Conservation (phyloP, 2,113 vertebrate species). For the Numenius arquata region DNA sequence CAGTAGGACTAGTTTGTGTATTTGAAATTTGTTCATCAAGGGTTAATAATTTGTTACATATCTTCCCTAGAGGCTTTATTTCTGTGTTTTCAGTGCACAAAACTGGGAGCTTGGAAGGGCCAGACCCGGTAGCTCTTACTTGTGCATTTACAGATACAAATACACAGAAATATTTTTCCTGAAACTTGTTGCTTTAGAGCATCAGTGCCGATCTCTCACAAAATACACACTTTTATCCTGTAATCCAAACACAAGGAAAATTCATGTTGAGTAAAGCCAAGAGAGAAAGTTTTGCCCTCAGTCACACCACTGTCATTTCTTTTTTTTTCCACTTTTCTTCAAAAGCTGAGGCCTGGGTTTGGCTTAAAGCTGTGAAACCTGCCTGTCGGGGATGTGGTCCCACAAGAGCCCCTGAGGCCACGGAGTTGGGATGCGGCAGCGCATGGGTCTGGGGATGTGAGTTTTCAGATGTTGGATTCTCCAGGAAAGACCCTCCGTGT, state of each 20-base stretch:
- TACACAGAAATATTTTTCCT: not conserved
- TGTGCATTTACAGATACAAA: not conserved
- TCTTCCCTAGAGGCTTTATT: not conserved
- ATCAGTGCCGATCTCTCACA: not conserved
- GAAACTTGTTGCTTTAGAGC: not conserved
- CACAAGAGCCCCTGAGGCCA: not conserved
- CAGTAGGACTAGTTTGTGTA: not conserved
- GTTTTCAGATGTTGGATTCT: accelerated
- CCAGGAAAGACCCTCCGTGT: not conserved
- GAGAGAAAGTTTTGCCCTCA: not conserved
- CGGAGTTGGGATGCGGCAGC: not conserved
- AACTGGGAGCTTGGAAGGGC: not conserved
- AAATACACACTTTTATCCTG: not conserved
- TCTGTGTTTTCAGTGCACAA: not conserved
- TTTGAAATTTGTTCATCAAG: not conserved
- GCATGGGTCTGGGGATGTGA: not conserved
- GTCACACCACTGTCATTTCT: not conserved
- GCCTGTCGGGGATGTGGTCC: not conserved
- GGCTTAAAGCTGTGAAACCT: not conserved
- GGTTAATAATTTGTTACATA: not conserved
- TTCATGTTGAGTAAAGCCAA: not conserved
- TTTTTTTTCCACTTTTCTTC: not conserved
- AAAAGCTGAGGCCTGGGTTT: not conserved
- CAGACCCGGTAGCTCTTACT: not conserved
- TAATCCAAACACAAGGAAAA: not conserved